A percentile compares a stretch with the other conserved stretches of the same genome.
phyloP scores from a whole-genome alignment of 2,888 invertebrate species.

The Rhingia rostrata region DNA sequence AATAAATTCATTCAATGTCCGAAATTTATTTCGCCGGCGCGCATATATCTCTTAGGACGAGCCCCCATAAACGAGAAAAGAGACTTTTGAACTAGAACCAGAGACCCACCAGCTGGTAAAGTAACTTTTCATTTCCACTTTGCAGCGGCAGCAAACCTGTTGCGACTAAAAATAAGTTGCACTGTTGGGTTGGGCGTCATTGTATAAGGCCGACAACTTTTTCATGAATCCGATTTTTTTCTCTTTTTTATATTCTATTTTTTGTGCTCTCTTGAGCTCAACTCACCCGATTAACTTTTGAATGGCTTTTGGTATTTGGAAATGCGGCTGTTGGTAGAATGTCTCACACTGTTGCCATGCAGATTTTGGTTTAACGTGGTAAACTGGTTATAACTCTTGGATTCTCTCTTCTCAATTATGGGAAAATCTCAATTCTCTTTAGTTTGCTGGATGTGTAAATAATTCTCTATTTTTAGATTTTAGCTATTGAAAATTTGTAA shows the following conservation, averaged over 20 bases:
- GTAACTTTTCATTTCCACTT: slow-evolving; percentile 58
- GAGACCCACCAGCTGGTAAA: slow-evolving; percentile 11
- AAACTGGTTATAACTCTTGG: background rate
- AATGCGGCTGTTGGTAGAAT: background rate
- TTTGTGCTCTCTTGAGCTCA: background rate
- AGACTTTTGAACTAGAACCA: slow-evolving; percentile 23
- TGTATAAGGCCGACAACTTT: slow-evolving; percentile 37
- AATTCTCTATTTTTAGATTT: slow-evolving; percentile 5
- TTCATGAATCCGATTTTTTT: slow-evolving; percentile 7
- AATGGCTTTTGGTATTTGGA: slow-evolving; percentile 16
- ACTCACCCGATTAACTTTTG: slow-evolving; percentile 22
- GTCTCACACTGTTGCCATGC: slow-evolving; percentile 20
- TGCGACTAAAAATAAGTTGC: slow-evolving; percentile 21
- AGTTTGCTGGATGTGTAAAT: background rate
- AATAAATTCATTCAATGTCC: slow-evolving; percentile 21
- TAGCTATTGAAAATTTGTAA: too few species aligned
- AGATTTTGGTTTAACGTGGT: background rate
- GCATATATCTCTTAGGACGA: slow-evolving; percentile 25
- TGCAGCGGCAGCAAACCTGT: slow-evolving; percentile 14
- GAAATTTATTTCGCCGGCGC: slow-evolving; percentile 5
- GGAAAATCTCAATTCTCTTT: background rate
- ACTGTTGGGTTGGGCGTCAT: background rate
- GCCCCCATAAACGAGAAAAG: slow-evolving; percentile 39
- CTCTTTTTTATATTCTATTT: slow-evolving; percentile 13
- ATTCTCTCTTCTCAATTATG: background rate